Conservation (phyloP, 2,888 invertebrate species). For the Tricholauxania praeusta region DNA sequence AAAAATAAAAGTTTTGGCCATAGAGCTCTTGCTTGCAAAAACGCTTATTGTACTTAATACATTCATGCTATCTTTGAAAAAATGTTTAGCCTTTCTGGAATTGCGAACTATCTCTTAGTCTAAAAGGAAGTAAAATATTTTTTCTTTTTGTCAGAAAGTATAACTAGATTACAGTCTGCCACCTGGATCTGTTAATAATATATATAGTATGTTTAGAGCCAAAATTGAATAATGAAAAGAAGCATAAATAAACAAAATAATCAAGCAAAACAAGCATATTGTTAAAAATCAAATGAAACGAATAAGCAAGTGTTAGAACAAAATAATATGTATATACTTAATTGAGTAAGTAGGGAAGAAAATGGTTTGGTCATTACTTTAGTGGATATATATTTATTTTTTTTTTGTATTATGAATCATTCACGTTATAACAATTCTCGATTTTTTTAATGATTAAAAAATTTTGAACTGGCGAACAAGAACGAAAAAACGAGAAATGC, state of each 20-base stretch:
- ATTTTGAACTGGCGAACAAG: slow-evolving; percentile 46
- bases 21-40: no score
- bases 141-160: no score
- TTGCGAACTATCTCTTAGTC: no score
- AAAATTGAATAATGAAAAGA: slow-evolving; percentile 14
- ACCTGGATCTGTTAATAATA: no score
- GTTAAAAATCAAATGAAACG: slow-evolving; percentile 14
- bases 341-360: slow-evolving; percentile 37
- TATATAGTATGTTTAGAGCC: not conserved
- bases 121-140: no score
- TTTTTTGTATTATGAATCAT: slow-evolving; percentile 27
- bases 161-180: no score
- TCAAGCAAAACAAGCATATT: slow-evolving; percentile 4
- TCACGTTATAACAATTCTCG: slow-evolving; percentile 14
- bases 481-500: slow-evolving; percentile 34
- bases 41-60: no score
- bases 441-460: slow-evolving; percentile 27
- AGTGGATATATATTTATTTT: slow-evolving; percentile 22
- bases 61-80: no score
- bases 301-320: not conserved
- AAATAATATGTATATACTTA: not conserved
- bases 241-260: slow-evolving; percentile 31
- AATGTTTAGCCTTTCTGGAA: no score
- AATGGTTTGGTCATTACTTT: slow-evolving; percentile 49
- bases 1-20: no score